phyloP scores from a whole-genome alignment of 35 echinoderm and acorn worm genomes.

The Strongylocentrotus purpuratus region DNA sequence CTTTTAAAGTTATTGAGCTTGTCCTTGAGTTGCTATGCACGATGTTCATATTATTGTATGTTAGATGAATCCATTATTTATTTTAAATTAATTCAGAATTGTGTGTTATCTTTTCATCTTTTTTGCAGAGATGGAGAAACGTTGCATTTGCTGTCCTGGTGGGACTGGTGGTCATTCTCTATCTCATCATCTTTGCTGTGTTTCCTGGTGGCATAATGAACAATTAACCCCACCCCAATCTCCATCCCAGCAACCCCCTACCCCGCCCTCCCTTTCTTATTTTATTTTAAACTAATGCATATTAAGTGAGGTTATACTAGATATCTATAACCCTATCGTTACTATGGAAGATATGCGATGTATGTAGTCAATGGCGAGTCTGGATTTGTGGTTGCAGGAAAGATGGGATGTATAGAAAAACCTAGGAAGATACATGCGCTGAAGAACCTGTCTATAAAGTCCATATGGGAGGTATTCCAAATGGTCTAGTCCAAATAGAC shows the following conservation, averaged over 20 bases:
- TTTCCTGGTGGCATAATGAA: constrained; percentile 99
- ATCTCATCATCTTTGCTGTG: constrained; percentile 99
- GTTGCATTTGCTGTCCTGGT: constrained; percentile 96
- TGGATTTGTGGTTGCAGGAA: too few species aligned
- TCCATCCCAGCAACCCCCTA: not conserved
- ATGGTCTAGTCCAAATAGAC: too few species aligned
- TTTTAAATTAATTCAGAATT: too few species aligned
- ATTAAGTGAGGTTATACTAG: not conserved
- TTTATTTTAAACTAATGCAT: not conserved
- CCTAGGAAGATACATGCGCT: too few species aligned
- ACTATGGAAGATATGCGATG: not conserved
- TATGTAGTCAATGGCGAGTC: too few species aligned
- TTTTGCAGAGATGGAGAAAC: constrained; percentile 96
- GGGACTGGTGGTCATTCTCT: constrained; percentile 91
- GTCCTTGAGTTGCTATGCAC: too few species aligned
- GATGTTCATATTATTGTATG: too few species aligned
- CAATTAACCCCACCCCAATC: constrained; percentile 40
- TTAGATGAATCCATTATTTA: too few species aligned
- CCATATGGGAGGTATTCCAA: too few species aligned
- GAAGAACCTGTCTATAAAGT: too few species aligned
- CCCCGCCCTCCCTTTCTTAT: not conserved
- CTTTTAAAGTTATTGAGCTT: too few species aligned
- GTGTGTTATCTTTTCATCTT: not conserved
- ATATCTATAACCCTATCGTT: not conserved
- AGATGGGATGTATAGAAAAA: too few species aligned